A percentile compares a stretch with the other conserved stretches of the same genome.
These are phyloP conservation scores for Chaetodon auriga DNA, from an alignment of 2,113 vertebrate genomes.

Conservation along the genomic window DNA sequence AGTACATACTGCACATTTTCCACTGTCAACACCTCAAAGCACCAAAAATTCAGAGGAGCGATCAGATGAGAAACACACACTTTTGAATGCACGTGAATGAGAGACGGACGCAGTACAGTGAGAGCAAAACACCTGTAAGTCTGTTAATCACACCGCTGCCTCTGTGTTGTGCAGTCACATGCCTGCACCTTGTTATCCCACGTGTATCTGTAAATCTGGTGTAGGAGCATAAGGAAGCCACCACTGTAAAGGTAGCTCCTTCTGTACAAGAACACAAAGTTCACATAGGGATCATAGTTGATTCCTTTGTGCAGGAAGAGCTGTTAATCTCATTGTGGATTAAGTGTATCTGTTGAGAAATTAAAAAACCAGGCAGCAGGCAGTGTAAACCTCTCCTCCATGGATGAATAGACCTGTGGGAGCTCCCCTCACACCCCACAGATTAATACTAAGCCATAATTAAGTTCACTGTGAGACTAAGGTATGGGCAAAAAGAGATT, in stretches of 20 bases:
- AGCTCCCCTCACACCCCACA: slow-evolving; percentile 45
- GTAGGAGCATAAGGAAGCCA: background rate
- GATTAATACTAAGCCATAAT: slow-evolving; percentile 65
- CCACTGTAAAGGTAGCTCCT: slow-evolving; percentile 18
- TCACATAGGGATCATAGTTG: slow-evolving; percentile 26
- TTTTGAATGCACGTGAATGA: background rate
- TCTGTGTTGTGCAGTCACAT: slow-evolving; percentile 25
- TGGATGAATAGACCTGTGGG: slow-evolving; percentile 22
- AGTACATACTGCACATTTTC: background rate
- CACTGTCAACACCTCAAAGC: background rate
- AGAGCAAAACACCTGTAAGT: slow-evolving; percentile 2
- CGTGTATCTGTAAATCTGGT: slow-evolving; percentile 29
- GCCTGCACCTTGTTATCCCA: background rate
- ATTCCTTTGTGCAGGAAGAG: slow-evolving; percentile 34
- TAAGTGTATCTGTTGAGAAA: slow-evolving; percentile 53
- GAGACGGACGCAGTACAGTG: too few relatives aligned
- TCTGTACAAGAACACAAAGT: slow-evolving; percentile 31
- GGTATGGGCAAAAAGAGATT: slow-evolving; percentile 62
- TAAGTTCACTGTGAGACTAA: slow-evolving; percentile 29
- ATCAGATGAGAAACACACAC: background rate
- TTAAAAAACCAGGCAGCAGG: slow-evolving; percentile 22
- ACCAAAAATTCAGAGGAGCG: background rate
- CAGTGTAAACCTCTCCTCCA: background rate
- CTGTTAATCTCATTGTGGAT: slow-evolving; percentile 62
- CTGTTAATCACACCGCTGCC: background rate